Percentiles rank a stretch among this genome's conserved stretches.
phyloP scores from a whole-genome alignment of 2,113 vertebrate genomes.

The Damaliscus lunatus region DNA sequence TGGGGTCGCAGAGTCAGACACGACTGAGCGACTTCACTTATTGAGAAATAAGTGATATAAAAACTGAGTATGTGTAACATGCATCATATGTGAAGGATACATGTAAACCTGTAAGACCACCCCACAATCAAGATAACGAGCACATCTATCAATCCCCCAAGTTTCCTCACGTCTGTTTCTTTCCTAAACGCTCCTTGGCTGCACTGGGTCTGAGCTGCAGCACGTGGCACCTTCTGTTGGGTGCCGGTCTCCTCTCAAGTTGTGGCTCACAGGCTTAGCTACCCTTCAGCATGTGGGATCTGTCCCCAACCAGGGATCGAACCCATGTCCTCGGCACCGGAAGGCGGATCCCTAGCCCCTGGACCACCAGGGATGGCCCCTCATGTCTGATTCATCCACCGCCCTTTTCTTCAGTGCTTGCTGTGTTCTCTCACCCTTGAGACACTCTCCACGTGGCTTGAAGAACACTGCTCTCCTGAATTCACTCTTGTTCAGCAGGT shows the following conservation, averaged over 20 bases:
- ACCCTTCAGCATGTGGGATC: background rate
- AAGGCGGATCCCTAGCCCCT: background rate
- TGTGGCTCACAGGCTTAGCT: background rate
- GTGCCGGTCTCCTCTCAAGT: background rate
- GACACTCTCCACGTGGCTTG: background rate
- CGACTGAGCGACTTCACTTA: background rate
- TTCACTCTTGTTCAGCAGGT: background rate
- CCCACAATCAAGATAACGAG: background rate
- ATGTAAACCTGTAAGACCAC: background rate
- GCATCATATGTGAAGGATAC: background rate
- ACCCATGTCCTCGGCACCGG: fast-evolving
- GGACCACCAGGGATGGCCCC: background rate
- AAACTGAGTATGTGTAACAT: background rate
- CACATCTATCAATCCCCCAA: background rate
- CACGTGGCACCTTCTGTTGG: too few relatives aligned
- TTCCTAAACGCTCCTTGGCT: too few relatives aligned
- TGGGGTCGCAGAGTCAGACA: background rate
- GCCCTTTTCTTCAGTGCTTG: background rate
- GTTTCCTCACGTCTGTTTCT: background rate
- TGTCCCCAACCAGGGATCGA: background rate
- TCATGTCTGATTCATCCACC: background rate
- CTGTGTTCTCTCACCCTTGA: background rate
- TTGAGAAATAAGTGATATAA: background rate
- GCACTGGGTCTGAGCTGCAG: background rate
- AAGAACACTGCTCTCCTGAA: background rate